phyloP scores from a whole-genome alignment of 2,797 vertebrate species.

The Parambassis ranga region DNA sequence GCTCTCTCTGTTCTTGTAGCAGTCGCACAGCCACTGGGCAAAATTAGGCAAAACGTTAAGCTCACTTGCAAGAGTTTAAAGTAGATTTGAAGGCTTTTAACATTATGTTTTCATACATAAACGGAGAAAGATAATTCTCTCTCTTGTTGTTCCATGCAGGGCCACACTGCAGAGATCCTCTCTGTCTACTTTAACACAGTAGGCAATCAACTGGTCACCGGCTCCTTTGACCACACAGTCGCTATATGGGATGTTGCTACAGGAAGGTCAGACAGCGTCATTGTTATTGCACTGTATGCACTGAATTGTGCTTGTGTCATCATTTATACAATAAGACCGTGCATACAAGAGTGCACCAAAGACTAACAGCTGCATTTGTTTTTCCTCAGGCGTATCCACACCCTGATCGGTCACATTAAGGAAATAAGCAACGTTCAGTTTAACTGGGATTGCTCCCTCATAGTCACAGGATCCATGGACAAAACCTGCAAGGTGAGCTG shows the following conservation, averaged over 20 bases:
- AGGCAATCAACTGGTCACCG: conserved; percentile 89
- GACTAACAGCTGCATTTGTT: conserved; percentile 9
- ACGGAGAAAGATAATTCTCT: background rate
- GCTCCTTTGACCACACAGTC: conserved; percentile 93
- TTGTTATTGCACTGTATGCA: background rate
- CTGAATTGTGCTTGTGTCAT: conserved; percentile 2
- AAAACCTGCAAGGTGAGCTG: conserved; percentile 90
- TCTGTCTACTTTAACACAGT: conserved; percentile 88
- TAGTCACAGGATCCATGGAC: conserved; percentile 91
- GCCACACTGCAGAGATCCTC: conserved; percentile 92
- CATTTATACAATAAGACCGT: background rate
- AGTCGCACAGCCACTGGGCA: background rate
- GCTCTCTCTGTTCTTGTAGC: conserved; percentile 11
- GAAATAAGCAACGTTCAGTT: conserved; percentile 93
- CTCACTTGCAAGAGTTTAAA: too few species aligned
- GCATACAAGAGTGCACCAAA: background rate
- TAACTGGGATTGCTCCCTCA: conserved; percentile 92
- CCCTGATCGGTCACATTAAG: conserved; percentile 85
- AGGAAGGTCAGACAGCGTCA: conserved; percentile 82
- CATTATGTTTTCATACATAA: background rate
- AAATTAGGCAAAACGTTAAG: too few species aligned
- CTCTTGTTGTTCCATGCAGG: conserved; percentile 74
- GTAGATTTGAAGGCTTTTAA: too few species aligned
- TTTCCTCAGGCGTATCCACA: conserved; percentile 81
- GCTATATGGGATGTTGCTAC: conserved; percentile 89